Conservation (phyloP, 2,113 vertebrate species). For the Apteryx owenii region DNA sequence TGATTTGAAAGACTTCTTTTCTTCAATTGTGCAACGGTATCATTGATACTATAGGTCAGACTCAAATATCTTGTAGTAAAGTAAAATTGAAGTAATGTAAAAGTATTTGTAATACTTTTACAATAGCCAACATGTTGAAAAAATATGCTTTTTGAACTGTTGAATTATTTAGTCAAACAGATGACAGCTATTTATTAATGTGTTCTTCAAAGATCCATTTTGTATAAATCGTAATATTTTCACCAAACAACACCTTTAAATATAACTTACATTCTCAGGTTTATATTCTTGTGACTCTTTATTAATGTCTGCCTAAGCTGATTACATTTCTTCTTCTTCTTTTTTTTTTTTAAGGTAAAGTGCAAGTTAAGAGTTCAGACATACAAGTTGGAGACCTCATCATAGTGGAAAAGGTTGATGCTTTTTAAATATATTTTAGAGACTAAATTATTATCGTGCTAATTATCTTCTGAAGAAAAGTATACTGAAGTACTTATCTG, state of each 20-base stretch:
- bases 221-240: neutral
- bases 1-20: neutral
- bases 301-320: conserved; percentile 43
- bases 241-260: neutral
- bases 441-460: conserved; percentile 18
- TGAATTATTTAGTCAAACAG: neutral
- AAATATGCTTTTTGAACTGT: neutral
- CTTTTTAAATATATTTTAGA: conserved; percentile 70
- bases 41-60: neutral
- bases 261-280: neutral
- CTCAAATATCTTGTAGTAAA: neutral
- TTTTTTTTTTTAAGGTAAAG: conserved; percentile 86
- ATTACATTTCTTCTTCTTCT: conserved; percentile 66
- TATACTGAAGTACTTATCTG: conserved; percentile 20
- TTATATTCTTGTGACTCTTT: conserved; percentile 34
- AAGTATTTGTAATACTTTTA: neutral
- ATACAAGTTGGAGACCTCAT: conserved; percentile 99
- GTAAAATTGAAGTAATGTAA: too few relatives aligned
- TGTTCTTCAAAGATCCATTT: neutral
- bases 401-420: conserved; percentile 96
- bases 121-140: neutral
- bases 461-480: conserved; percentile 45
- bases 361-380: conserved; percentile 97
- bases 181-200: neutral
- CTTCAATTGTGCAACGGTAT: neutral